Evolutionary conservation across 2,113 vertebrate species (phyloP), one percentile per base, ranked within the genome.

Genomic region (Tauraco erythrolophus): DNA sequence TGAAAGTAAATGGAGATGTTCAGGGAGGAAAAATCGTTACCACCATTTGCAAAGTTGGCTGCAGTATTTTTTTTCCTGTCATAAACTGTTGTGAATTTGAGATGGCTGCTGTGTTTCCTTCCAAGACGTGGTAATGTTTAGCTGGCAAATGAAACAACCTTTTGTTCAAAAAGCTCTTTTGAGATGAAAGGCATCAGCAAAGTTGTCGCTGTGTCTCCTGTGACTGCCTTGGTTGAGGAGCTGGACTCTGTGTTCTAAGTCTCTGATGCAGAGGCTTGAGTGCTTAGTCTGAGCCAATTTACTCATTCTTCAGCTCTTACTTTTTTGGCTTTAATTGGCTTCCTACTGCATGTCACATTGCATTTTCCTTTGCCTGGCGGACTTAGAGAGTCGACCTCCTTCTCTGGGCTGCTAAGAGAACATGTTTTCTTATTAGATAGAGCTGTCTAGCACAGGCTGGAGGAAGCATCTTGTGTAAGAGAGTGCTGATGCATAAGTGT

Each of bases 331-430:
- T 92, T 97, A 95, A 95, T 94, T 96, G 94, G 92, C 89, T 95
- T 97, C 95, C 96, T 91, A 89, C 96, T 96, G 91, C 62, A 92
- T 58, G 95, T 97, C 96, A 96, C 70, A 75, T 89, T 92, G 78
- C 37, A 69, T 95, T 97, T 95, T 91, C 88, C 84, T 95, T 96
- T 92, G 81, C 66, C 75, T 91, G 84, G 81, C 0, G 3, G 91
- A 92, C 2, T 10, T 66, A 77, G 37, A 78, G 64, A 95, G 74
- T 82, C 22, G 12, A 64, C 95, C 80, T 96, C 65, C 84, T 87
- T 76, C 81, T 95, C 77, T 50, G 66, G 45, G 80, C 65, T 97
- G 84, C 81, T 69, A 80, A 18, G 4, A 72, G 81, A 93, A 95
- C 77, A 18, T 76, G 91, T 79, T 92, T 91, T 79, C 61, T 65